These are phyloP conservation scores for Tanaodytes sp. DNA, from an alignment of 2,888 invertebrate species.

Conservation along the genomic window DNA sequence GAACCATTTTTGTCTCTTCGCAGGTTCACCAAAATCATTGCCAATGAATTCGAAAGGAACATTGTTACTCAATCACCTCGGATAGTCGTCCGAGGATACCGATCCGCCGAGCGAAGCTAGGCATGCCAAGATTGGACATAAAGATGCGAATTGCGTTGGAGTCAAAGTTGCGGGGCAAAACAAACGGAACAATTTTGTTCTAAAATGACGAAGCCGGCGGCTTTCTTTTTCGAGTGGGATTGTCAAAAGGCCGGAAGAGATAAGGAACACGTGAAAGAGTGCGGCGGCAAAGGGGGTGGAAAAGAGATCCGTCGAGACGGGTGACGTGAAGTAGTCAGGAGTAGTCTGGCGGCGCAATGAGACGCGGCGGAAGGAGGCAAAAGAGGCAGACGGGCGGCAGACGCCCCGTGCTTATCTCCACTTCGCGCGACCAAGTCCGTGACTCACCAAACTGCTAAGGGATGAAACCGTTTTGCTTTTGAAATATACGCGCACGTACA, in stretches of 20 bases:
- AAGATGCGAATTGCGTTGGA: too few species aligned
- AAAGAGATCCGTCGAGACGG: conserved; percentile 40
- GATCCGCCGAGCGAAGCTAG: too few species aligned
- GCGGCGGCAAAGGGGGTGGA: conserved; percentile 37
- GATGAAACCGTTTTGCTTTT: conserved; percentile 68
- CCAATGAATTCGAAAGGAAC: too few species aligned
- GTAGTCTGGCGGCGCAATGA: conserved; percentile 57
- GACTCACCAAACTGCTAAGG: conserved; percentile 72
- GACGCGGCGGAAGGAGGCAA: conserved; percentile 69
- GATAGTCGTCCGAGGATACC: too few species aligned
- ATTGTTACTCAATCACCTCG: too few species aligned
- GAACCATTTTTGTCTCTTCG: too few species aligned
- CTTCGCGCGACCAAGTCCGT: conserved; percentile 61
- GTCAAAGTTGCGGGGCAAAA: too few species aligned
- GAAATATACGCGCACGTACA: conserved; percentile 39
- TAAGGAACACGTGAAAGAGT: conserved; percentile 43
- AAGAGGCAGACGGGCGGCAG: conserved; percentile 72
- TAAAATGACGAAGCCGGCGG: conserved; percentile 6
- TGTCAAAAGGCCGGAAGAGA: conserved; percentile 49
- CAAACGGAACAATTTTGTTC: background rate
- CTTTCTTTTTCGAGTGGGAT: conserved; percentile 34
- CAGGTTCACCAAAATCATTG: too few species aligned
- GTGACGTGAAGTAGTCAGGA: conserved; percentile 54
- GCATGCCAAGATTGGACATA: too few species aligned
- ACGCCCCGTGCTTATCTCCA: conserved; percentile 69